Base-by-base conservation (phyloP, 2,797 vertebrate genomes). In the Myotis planiceps region DNA sequence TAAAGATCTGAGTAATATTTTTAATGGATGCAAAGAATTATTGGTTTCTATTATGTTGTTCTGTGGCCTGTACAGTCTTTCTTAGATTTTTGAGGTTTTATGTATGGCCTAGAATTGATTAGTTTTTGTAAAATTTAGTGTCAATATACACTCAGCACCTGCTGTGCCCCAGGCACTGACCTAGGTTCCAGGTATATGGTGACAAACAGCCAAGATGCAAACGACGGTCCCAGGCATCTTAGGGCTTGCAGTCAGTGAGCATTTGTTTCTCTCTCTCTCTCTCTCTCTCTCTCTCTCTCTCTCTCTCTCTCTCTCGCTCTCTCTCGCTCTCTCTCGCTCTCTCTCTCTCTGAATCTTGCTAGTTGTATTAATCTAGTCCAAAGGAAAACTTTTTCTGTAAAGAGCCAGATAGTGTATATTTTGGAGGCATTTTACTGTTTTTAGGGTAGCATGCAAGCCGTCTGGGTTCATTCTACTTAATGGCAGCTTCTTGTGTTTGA, bases 1-100 rank as follows among this genome's bases (percentile, higher is more conserved):
- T 53, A 51, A 75, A 63, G 15, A 84, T 47, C n/a, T 90, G 3
- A 29, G 14, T 82, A 29, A 51, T 71, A 49, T 74, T 79, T 92
- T 68, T 76, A 66, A 58, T 14, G 18, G 27, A 27, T 27, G 2
- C 32, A 82, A 78, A 66, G 29, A 85, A 14, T 65, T 60, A 49
- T 1, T 91, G 37, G 78, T 80, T 92, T 91, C n/a, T 4, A 9
- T 86, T 32, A 14, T 37, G 45, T 86, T 72, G 0, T 34, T 23
- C 6, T 65, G 7, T 84, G 55, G 18, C 72, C 42, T 32, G 1
- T 34, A 14, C 1, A 18, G 29, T 18, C 34, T 63, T 92, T 27
- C 71, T 94, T 79, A 91, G 47, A 79, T 39, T 82, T 82, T 47
- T 71, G 32, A 72, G 27, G 21, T 92, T 87, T 96, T 82, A n/a